Evolutionary conservation across 2,797 vertebrate genomes (phyloP).

Genomic region (Odontamblyopus rebecca): DNA sequence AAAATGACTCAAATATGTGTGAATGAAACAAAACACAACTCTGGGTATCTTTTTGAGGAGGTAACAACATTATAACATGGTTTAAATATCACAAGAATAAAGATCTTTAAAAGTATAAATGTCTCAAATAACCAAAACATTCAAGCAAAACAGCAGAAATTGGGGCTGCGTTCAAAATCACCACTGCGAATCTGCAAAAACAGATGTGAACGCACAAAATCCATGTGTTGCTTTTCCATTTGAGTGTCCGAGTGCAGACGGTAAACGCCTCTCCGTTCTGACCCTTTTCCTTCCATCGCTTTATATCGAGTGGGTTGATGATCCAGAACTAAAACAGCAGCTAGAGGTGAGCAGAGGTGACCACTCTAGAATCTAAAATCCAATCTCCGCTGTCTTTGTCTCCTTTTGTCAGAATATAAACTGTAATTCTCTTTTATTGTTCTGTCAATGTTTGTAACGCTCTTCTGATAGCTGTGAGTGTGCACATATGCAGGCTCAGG

Average conservation of each 20-base stretch:
- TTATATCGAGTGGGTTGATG: slow-evolving; percentile 7
- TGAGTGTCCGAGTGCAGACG: background rate
- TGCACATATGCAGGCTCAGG: background rate
- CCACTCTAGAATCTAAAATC: background rate
- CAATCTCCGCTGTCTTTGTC: background rate
- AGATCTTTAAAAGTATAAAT: too few species aligned
- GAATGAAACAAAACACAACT: too few species aligned
- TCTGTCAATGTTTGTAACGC: background rate
- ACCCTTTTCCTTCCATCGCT: background rate
- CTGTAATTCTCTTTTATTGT: background rate
- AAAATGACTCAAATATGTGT: too few species aligned
- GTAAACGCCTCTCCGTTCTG: background rate
- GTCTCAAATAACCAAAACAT: too few species aligned
- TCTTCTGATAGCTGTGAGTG: background rate
- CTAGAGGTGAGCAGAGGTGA: slow-evolving; percentile 4
- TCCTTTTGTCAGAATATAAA: background rate
- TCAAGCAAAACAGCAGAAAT: too few species aligned
- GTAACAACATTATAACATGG: too few species aligned
- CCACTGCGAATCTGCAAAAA: too few species aligned
- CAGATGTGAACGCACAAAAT: too few species aligned
- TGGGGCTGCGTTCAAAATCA: too few species aligned
- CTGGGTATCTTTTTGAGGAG: too few species aligned
- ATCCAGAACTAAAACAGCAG: slow-evolving; percentile 3
- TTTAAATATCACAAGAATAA: too few species aligned
- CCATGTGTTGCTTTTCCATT: background rate